Evolutionary conservation across 2,888 invertebrate genomes (phyloP), one percentile per base, ranked within the genome.

Genomic region (Fragum sueziense): DNA sequence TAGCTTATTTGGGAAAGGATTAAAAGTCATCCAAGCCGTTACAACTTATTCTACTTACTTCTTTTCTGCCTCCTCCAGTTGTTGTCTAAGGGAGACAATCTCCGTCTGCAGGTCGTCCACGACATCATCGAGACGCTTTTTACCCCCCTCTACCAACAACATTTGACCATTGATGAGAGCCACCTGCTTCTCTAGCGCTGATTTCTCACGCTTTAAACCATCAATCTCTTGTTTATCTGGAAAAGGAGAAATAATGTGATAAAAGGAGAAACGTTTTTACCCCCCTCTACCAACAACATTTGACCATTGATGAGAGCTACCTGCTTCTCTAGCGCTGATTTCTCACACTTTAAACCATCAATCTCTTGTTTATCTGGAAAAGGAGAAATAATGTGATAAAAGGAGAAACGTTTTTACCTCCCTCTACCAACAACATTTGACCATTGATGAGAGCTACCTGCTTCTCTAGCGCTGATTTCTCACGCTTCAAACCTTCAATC

Each of bases 321-420:
- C 68, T 88, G 88, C 61, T 88, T 88, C 81, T 90, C 89, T 17
- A 90, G 80, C 9, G 86, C 88, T 57, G 88, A 88, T 41, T 88
- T 88, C 74, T 91, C 90, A 69, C 87, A 80, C 54, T 82, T 83
- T 20, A 90, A 61, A 57, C 77, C 79, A 1, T 79, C 69, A 37
- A 89, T 69, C 17, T 84, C 83, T 52, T 80, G 61, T 70, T 84
- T 84, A 37, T 87, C 87, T 87, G 27, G n/a, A 76, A 52, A 9
- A 47, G n/a, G n/a, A n/a, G n/a, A n/a, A n/a, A n/a, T n/a, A n/a
- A n/a, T n/a, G n/a, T n/a, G n/a, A n/a, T n/a, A n/a, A n/a, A n/a
- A n/a, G n/a, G n/a, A n/a, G n/a, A n/a, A n/a, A n/a, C n/a, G n/a
- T 87, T 89, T 76, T 90, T 90, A 85, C 89, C 89, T 61, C 89